These are phyloP conservation scores for Chloebia gouldiae DNA, from an alignment of 2,113 vertebrate genomes.

Conservation along the genomic window DNA sequence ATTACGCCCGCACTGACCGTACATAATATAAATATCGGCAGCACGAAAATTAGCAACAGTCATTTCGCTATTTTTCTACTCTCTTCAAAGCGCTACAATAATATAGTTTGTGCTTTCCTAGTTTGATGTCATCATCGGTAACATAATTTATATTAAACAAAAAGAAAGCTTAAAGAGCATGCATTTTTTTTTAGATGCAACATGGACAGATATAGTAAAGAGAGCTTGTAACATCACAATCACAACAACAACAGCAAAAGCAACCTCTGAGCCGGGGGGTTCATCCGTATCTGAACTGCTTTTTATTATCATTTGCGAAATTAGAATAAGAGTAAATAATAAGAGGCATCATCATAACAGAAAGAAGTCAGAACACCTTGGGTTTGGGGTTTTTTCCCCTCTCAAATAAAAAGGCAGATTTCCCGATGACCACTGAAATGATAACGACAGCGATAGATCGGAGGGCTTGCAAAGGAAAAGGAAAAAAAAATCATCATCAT, in stretches of 20 bases:
- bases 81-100: not conserved
- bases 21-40: slow-evolving; percentile 13
- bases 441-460: slow-evolving; percentile 54
- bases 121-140: not conserved
- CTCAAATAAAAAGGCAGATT: slow-evolving; percentile 49
- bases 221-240: slow-evolving; percentile 54
- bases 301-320: slow-evolving; percentile 52
- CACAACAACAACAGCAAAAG: slow-evolving; percentile 54
- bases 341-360: not conserved
- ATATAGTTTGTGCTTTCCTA: not conserved
- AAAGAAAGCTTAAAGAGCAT: slow-evolving; percentile 20
- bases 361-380: slow-evolving; percentile 37
- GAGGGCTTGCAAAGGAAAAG: slow-evolving; percentile 41
- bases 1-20: not conserved
- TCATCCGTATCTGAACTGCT: slow-evolving; percentile 44
- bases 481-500: slow-evolving; percentile 37
- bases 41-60: not conserved
- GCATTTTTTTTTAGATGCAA: slow-evolving; percentile 43
- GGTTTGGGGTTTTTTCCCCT: not conserved
- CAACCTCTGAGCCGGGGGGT: slow-evolving; percentile 48
- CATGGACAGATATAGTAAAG: slow-evolving; percentile 45
- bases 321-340: slow-evolving; percentile 33
- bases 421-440: slow-evolving; percentile 46
- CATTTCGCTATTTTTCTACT: not conserved
- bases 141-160: not conserved